Conservation (phyloP, 2,888 invertebrate genomes). For the Idaea dimidiata region DNA sequence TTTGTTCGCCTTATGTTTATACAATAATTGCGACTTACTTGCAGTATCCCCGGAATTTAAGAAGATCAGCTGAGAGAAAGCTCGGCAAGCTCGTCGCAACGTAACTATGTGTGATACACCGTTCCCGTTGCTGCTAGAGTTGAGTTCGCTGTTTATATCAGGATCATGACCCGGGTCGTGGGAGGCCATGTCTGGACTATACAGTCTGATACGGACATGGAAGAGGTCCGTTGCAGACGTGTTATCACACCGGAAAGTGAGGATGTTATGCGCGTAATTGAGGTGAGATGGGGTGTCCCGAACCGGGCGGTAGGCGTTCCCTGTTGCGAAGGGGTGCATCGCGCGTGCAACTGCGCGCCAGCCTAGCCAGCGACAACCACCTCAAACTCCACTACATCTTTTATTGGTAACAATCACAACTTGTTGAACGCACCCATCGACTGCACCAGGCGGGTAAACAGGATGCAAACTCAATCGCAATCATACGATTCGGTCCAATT, state of each 20-base stretch:
- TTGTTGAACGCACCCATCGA: background rate
- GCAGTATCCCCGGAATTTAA: background rate
- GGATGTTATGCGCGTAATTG: constrained; percentile 42
- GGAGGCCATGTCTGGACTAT: background rate
- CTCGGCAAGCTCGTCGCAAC: background rate
- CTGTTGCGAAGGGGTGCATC: constrained; percentile 43
- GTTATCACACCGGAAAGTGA: constrained; percentile 22
- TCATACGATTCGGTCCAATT: background rate
- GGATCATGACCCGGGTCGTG: background rate
- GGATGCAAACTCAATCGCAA: background rate
- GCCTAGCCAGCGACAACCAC: background rate
- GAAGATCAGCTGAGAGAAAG: background rate
- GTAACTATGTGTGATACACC: background rate
- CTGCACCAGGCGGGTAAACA: background rate
- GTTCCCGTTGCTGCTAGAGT: background rate
- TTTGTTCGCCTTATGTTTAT: too few relatives aligned
- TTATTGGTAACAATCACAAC: background rate
- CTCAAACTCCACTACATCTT: constrained; percentile 3
- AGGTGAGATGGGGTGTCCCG: constrained; percentile 24
- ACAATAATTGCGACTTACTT: background rate
- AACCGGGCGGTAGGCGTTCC: constrained; percentile 48
- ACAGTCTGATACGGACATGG: background rate
- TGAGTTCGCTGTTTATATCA: background rate
- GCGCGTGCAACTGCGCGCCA: constrained; percentile 38
- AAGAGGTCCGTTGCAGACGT: background rate